Base-by-base conservation (phyloP, 2,113 vertebrate species). In the Theristicus caerulescens region DNA sequence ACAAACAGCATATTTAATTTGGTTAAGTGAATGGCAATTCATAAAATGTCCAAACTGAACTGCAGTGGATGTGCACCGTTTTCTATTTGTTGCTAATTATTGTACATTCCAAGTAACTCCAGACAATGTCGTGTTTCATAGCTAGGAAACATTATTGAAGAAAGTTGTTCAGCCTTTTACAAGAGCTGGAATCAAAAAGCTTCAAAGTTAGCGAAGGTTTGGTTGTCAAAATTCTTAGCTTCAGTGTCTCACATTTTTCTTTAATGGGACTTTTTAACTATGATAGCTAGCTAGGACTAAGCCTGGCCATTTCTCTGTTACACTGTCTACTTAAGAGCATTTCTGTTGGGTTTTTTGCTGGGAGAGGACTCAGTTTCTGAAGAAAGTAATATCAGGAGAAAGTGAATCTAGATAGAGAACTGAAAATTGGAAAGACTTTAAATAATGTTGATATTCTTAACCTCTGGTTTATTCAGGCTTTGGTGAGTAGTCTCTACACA, bases 371-470 rank as follows among this genome's bases (percentile, higher is more conserved):
- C 54, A 8, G 27, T 94, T 97, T 95, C 77, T 77, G 86, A 80
- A 88, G 46, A 96, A 89, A 82, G 76, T 51, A 46, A 25, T 74
- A 64, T 36, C 24, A 77, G 84, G 59, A 91, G 91, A 93, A 85
- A 79, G 47, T 79, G 25, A 91, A 86, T 66, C 65, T 90, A 65
- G 29, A 29, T 49, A 89, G 86, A 90, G n/a, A 85, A 54, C 27
- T 67, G 61, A 86, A 87, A 90, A 84, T 10, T 54, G 61, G 42
- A 36, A 74, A 55, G 77, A 76, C 11, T 51, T 94, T 93, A 82
- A 90, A 88, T 61, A 24, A 94, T 80, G 52, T 66, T 90, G 44
- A 38, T 97, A 86, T 94, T 96, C 58, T 81, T 83, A 93, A 47
- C 9, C 16, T 66, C 65, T 10, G 31, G n/a, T 74, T 93, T 91